Percentiles rank a stretch among this genome's conserved stretches.
These are phyloP conservation scores for Zaprionus lachaisei DNA, from an alignment of 1,140 invertebrate species.

Conservation along the genomic window DNA sequence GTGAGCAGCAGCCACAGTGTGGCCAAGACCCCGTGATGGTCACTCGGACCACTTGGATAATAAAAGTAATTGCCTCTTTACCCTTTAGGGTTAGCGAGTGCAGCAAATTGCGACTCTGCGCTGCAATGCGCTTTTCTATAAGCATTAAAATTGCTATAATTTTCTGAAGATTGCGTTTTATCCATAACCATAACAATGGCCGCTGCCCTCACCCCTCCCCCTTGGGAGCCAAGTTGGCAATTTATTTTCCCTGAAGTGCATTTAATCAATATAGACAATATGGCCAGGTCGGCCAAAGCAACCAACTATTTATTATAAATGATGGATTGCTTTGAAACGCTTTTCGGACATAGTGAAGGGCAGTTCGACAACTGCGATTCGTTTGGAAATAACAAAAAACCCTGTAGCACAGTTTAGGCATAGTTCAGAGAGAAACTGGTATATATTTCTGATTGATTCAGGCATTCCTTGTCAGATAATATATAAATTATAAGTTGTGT, in stretches of 20 bases:
- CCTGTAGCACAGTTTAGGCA: neutral
- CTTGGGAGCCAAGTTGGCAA: constrained; percentile 24
- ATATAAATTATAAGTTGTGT: too few relatives aligned
- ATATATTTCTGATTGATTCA: too few relatives aligned
- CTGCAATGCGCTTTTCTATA: constrained; percentile 75
- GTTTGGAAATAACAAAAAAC: neutral
- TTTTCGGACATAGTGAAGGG: constrained; percentile 34
- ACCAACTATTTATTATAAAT: constrained; percentile 67
- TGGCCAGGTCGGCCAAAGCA: constrained; percentile 6
- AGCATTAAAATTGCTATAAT: constrained; percentile 84
- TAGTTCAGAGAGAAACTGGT: neutral
- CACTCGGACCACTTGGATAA: constrained; percentile 57
- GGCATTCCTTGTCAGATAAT: too few relatives aligned
- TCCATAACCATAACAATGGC: constrained; percentile 69
- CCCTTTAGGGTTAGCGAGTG: constrained; percentile 82
- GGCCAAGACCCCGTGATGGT: neutral
- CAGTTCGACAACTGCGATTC: neutral
- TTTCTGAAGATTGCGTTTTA: constrained; percentile 81
- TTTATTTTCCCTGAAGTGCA: constrained; percentile 50
- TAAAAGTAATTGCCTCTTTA: constrained; percentile 84
- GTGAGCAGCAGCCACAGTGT: constrained; percentile 8
- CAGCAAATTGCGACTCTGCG: constrained; percentile 68
- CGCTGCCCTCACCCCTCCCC: constrained; percentile 16
- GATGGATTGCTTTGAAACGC: constrained; percentile 66
- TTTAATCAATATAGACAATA: constrained; percentile 74